Evolutionary conservation across 2,888 invertebrate genomes (phyloP).

Genomic region (Sarcophaga carnaria): DNA sequence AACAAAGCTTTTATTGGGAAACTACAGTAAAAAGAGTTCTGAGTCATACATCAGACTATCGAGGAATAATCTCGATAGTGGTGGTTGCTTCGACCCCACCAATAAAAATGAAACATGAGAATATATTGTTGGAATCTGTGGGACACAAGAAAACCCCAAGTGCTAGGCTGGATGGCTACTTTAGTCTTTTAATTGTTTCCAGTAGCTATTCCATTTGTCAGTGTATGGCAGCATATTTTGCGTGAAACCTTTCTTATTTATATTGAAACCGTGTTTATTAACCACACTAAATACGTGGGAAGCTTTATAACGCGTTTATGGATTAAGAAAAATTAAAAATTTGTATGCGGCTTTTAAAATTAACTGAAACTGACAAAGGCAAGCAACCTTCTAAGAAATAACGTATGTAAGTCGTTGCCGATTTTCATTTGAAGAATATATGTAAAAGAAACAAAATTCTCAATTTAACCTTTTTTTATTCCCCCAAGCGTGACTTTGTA

Average conservation of each 20-base stretch:
- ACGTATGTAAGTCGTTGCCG: background rate
- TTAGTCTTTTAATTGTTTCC: no score
- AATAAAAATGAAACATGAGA: no score
- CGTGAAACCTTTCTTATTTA: background rate
- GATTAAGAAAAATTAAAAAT: conserved; percentile 33
- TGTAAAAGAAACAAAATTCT: background rate
- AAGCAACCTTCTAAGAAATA: conserved; percentile 41
- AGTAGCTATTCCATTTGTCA: no score
- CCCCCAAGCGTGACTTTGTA: background rate
- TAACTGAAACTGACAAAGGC: background rate
- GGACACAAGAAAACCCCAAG: no score
- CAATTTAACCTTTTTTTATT: conserved; percentile 37
- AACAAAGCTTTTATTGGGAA: no score
- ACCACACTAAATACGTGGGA: conserved; percentile 56
- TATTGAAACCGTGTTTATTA: background rate
- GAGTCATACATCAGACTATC: no score
- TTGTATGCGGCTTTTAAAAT: conserved; percentile 29
- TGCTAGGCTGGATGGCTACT: no score
- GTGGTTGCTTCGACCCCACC: no score
- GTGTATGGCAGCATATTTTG: background rate
- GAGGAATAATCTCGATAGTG: no score
- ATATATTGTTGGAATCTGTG: no score
- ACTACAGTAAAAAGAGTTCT: no score
- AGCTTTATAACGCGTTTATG: conserved; percentile 44
- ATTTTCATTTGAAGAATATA: conserved; percentile 9